Conservation (phyloP, 2,888 invertebrate species). For the Escarpia spicata region DNA sequence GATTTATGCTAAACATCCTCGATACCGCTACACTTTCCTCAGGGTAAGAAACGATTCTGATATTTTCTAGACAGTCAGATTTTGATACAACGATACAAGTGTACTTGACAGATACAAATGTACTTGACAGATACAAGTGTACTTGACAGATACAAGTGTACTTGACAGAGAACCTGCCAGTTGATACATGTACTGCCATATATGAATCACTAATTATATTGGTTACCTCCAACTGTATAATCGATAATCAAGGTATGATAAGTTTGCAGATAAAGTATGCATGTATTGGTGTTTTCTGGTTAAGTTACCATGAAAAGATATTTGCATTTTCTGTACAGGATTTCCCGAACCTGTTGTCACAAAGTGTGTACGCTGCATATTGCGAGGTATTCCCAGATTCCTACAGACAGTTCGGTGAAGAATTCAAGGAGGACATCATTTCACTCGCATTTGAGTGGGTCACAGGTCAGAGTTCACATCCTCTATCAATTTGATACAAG, state of each 20-base stretch:
- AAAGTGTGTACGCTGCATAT: slow-evolving; percentile 60
- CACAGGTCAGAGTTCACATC: slow-evolving; percentile 48
- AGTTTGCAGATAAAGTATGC: background rate
- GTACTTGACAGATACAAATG: too few species aligned
- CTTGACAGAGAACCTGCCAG: background rate
- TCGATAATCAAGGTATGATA: background rate
- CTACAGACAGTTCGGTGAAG: slow-evolving; percentile 61
- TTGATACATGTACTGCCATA: background rate
- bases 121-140: too few species aligned
- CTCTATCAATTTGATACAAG: background rate
- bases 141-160: too few species aligned
- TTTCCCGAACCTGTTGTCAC: slow-evolving; percentile 58
- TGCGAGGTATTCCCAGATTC: slow-evolving; percentile 63
- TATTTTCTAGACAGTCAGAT: background rate
- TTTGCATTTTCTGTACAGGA: slow-evolving; percentile 46
- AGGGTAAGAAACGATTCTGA: slow-evolving; percentile 44
- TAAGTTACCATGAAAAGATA: slow-evolving; percentile 7
- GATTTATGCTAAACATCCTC: slow-evolving; percentile 50
- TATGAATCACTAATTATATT: background rate
- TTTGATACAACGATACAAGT: background rate
- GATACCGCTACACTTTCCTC: slow-evolving; percentile 57
- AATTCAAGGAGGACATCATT: slow-evolving; percentile 59
- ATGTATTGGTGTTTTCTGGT: background rate
- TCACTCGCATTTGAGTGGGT: slow-evolving; percentile 59
- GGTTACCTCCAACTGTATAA: background rate